phyloP scores from a whole-genome alignment of 1,140 invertebrate genomes.

The Meloidogyne chitwoodi region DNA sequence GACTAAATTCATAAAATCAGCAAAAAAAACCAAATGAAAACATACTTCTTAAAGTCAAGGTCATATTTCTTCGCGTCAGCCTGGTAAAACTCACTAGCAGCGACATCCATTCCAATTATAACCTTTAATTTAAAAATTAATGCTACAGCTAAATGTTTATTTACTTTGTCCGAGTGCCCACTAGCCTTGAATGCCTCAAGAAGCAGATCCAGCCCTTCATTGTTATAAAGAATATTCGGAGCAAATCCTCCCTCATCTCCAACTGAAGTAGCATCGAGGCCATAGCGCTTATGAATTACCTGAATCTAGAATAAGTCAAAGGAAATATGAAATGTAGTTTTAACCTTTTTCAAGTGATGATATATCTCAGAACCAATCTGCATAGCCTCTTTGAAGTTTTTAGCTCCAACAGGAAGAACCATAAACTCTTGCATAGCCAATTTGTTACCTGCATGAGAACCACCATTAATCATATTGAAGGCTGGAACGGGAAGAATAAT shows the following conservation, averaged over 20 bases:
- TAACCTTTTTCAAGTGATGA: slow-evolving; percentile 77
- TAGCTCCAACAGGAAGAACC: slow-evolving; percentile 69
- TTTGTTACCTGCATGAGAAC: slow-evolving; percentile 96
- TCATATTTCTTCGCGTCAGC: slow-evolving; percentile 71
- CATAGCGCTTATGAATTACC: slow-evolving; percentile 87
- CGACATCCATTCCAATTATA: slow-evolving; percentile 94
- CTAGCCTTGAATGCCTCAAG: slow-evolving; percentile 85
- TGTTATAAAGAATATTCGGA: slow-evolving; percentile 92
- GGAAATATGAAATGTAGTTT: background rate
- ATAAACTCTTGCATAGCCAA: slow-evolving; percentile 82
- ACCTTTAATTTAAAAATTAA: slow-evolving; percentile 29
- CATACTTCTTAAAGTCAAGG: slow-evolving; percentile 83
- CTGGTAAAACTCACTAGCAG: slow-evolving; percentile 85
- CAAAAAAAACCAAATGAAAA: background rate
- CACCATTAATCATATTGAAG: slow-evolving; percentile 99
- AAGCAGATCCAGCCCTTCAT: slow-evolving; percentile 81
- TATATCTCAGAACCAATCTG: slow-evolving; percentile 94
- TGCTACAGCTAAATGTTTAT: background rate
- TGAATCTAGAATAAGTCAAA: slow-evolving; percentile 67
- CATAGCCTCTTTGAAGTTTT: slow-evolving; percentile 91
- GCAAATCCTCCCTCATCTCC: slow-evolving; percentile 99
- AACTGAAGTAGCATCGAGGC: slow-evolving; percentile 89
- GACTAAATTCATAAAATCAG: slow-evolving; percentile 64
- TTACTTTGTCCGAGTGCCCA: slow-evolving; percentile 79
- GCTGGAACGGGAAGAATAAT: slow-evolving; percentile 85